A percentile compares a stretch with the other conserved stretches of the same genome.
These are phyloP conservation scores for Trissolcus basalis DNA, from an alignment of 1,140 invertebrate species.

Conservation along the genomic window DNA sequence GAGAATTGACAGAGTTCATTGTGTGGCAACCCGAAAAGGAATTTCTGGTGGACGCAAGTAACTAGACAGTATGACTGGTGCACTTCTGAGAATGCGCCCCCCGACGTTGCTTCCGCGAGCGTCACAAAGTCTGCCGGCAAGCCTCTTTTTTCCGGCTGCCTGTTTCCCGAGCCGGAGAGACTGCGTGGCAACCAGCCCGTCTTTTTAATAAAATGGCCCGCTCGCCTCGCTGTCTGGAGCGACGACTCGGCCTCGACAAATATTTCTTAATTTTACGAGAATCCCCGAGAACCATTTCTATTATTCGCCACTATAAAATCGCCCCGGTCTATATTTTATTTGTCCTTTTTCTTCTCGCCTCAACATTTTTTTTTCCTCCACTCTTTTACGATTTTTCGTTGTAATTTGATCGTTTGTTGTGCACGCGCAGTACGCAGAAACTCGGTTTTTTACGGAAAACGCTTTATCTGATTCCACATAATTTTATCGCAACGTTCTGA, in stretches of 20 bases:
- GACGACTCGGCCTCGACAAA: constrained; percentile 44
- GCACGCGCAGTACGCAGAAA: constrained; percentile 26
- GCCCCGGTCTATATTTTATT: constrained; percentile 29
- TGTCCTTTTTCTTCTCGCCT: constrained; percentile 27
- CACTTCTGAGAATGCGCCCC: constrained; percentile 45
- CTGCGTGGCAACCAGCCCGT: constrained; percentile 44
- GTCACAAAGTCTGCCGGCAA: constrained; percentile 49
- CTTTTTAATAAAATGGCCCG: constrained; percentile 28
- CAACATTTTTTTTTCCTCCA: constrained; percentile 36
- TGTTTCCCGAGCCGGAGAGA: constrained; percentile 29
- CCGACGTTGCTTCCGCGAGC: constrained; percentile 42
- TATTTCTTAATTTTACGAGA: constrained; percentile 56
- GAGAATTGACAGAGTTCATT: constrained; percentile 23
- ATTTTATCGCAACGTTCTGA: constrained; percentile 46
- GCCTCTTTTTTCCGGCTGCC: constrained; percentile 5
- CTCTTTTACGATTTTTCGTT: constrained; percentile 52
- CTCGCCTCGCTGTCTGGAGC: constrained; percentile 50
- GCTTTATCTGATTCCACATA: constrained; percentile 46
- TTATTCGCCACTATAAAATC: constrained; percentile 47
- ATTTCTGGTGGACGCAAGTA: constrained; percentile 29
- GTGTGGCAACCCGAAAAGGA: constrained; percentile 31
- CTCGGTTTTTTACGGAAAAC: constrained; percentile 30
- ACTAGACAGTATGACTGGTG: constrained; percentile 38
- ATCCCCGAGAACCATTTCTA: constrained; percentile 34
- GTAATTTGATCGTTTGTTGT: constrained; percentile 43